Base-by-base conservation (phyloP, 1,140 invertebrate species). In the Centruroides vittatus region DNA sequence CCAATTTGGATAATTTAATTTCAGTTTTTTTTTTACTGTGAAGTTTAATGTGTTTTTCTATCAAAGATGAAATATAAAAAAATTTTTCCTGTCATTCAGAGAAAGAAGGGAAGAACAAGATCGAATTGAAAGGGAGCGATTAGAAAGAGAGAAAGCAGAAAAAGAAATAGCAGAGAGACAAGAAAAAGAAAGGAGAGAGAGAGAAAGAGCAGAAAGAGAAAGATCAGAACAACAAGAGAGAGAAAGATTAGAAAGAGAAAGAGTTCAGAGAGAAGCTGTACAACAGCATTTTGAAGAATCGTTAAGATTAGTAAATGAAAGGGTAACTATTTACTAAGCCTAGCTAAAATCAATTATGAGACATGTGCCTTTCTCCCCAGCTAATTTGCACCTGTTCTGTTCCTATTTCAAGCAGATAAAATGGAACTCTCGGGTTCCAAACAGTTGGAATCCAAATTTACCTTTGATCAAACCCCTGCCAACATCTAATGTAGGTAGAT, bases 271-370 rank as follows among this genome's bases (percentile, higher is more conserved):
- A 72, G 84, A 80, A 72, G 86, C 82, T 68, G 87, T 93, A 53
- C 84, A 90, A 66, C 86, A 90, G 70, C 90, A 94, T 76, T 94
- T 93, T 73, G 86, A 88, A 72, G 86, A 91, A 75, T 91, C 88
- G 57, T 75, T 93, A 41, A 81, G 85, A 72, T 76, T 87, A 55
- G 85, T 85, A 35, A 84, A 86, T 69, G 85, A 88, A 75, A 89
- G 89, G 84, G 86, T 36, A 12, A 48, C 5, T 41, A 41, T 41
- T 8, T 41, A 8, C 23, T 23, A 23, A 23, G 23, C 23, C 23
- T 23, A 23, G 23, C 23, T 23, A 23, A 23, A 23, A 23, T 23
- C 23, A 23, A 23, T 23, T 23, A 23, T 23, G 23, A 23, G 23
- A 23, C 23, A 23, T 23, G 23, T 23, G 23, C 23, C 23, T 23